A percentile compares a stretch with the other conserved stretches of the same genome.
Conservation (phyloP, 2,113 vertebrate species). For the Elephas maximus region DNA sequence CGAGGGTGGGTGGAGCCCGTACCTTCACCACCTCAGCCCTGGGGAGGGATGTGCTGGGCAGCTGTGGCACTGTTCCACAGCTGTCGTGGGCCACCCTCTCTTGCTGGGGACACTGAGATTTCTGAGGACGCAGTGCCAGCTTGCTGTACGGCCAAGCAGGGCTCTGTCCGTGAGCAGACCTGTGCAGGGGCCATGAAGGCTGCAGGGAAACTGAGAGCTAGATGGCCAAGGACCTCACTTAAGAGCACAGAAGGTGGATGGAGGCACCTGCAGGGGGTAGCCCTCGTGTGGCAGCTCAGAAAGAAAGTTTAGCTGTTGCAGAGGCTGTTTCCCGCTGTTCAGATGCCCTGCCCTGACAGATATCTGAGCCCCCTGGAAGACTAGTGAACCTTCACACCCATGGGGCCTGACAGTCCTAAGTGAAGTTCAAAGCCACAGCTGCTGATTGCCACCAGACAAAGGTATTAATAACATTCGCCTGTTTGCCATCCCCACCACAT, state of each 20-base stretch:
- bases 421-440: fast-evolving
- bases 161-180: too few species aligned
- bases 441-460: fast-evolving
- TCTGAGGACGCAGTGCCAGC: background rate
- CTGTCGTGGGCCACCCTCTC: fast-evolving
- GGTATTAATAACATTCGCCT: fast-evolving
- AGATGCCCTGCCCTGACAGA: too few species aligned
- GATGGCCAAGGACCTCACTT: fast-evolving
- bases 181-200: fast-evolving
- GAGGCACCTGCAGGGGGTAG: background rate
- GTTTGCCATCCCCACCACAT: fast-evolving
- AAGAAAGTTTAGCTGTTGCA: fast-evolving
- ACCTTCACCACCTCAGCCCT: background rate
- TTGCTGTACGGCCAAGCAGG: background rate
- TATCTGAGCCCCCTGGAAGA: background rate
- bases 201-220: too few species aligned
- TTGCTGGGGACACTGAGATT: background rate
- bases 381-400: too few species aligned
- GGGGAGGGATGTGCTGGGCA: background rate
- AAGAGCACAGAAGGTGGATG: background rate
- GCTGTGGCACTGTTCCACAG: fast-evolving
- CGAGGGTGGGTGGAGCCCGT: fast-evolving
- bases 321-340: background rate
- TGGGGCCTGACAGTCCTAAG: fast-evolving
- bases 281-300: background rate